Evolutionary conservation across 1,140 invertebrate species (phyloP).

Genomic region (Nasonia vitripennis): DNA sequence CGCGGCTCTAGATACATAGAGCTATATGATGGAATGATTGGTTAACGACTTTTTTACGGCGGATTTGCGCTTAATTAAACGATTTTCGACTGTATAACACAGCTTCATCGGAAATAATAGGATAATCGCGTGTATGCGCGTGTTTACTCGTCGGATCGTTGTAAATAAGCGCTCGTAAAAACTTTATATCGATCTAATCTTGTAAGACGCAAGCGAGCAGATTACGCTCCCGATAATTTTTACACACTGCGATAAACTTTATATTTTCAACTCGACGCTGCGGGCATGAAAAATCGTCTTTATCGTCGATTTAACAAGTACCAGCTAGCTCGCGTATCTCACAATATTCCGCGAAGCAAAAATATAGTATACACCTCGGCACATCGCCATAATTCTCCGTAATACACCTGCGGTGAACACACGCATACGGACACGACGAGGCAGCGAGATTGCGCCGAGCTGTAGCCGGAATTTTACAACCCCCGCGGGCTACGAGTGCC

Average conservation of each 20-base stretch:
- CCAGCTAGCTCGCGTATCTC: no score
- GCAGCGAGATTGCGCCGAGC: no score
- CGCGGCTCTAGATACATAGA: no score
- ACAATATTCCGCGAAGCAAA: no score
- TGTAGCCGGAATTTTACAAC: slow-evolving; percentile 21
- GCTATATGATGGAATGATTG: neutral
- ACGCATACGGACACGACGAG: no score
- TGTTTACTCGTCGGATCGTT: neutral
- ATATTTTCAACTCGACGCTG: neutral
- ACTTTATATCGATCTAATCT: neutral
- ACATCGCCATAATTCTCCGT: no score
- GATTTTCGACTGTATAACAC: no score
- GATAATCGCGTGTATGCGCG: no score
- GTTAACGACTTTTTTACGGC: neutral
- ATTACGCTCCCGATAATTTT: neutral
- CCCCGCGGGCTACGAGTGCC: slow-evolving; percentile 24
- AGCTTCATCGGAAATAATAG: neutral
- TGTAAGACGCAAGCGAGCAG: neutral
- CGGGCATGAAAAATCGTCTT: neutral
- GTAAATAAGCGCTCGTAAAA: neutral
- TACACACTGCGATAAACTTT: neutral
- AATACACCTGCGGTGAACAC: no score
- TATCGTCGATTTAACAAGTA: neutral
- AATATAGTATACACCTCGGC: no score
- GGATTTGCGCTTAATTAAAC: neutral